Percentiles rank a stretch among this genome's conserved stretches.
Evolutionary conservation across 2,888 invertebrate genomes (phyloP).

Genomic region (Amphipyra berbera): DNA sequence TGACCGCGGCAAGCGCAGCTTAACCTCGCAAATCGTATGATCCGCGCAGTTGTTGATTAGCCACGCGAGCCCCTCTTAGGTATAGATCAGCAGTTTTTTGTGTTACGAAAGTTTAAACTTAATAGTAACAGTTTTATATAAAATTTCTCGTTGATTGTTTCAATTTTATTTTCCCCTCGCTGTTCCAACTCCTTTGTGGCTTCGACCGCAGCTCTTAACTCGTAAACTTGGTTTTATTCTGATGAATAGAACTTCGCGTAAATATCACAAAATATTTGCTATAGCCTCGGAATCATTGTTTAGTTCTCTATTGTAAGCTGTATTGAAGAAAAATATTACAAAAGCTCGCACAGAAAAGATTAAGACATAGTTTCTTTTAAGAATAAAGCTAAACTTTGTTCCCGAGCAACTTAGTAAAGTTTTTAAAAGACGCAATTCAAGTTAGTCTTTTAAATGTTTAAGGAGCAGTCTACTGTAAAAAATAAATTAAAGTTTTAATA

Average conservation of each 20-base stretch:
- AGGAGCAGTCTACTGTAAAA: constrained; percentile 49
- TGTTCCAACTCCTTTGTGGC: constrained; percentile 43
- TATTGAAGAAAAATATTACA: constrained; percentile 28
- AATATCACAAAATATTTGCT: constrained; percentile 22
- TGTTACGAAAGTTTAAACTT: constrained; percentile 16
- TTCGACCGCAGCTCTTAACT: constrained; percentile 12
- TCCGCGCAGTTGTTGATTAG: too few relatives aligned
- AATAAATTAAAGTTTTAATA: constrained; percentile 56
- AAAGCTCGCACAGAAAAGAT: constrained; percentile 19
- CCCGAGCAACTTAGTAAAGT: constrained; percentile 38
- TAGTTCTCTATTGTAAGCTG: constrained; percentile 13
- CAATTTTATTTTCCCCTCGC: constrained; percentile 37
- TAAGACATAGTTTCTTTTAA: constrained; percentile 37
- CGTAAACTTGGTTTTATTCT: constrained; percentile 46
- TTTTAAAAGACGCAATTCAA: constrained; percentile 59
- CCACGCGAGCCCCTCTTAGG: too few relatives aligned
- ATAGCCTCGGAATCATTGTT: neutral
- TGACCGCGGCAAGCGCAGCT: too few relatives aligned
- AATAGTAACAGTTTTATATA: too few relatives aligned
- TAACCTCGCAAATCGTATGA: too few relatives aligned
- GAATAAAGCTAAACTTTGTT: constrained; percentile 40
- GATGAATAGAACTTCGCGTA: constrained; percentile 24
- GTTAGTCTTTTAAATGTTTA: constrained; percentile 59
- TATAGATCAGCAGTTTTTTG: neutral
- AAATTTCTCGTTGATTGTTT: constrained; percentile 47